These are phyloP conservation scores for Eilema depressum DNA, from an alignment of 2,888 invertebrate species.

Conservation along the genomic window DNA sequence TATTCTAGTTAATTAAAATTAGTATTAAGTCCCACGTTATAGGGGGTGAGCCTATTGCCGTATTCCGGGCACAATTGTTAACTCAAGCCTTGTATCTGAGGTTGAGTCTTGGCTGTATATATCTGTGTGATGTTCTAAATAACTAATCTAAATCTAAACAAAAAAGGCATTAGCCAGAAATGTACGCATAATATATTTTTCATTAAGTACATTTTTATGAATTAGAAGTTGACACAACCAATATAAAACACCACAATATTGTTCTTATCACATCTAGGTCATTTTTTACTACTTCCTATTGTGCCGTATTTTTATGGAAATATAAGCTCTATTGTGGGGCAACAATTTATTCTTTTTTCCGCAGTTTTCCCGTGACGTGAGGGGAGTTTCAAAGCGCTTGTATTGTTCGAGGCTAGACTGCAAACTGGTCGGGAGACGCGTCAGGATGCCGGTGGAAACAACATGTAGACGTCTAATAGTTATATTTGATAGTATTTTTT, in stretches of 20 bases:
- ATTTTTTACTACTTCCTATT: constrained; percentile 12
- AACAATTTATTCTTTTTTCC: constrained; percentile 23
- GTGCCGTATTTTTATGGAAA: constrained; percentile 20
- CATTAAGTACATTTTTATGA: background rate
- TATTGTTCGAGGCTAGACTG: constrained; percentile 22
- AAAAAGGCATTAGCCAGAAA: no score
- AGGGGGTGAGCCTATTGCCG: no score
- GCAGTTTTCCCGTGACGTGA: constrained; percentile 24
- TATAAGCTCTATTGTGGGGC: constrained; percentile 18
- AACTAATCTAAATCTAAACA: no score
- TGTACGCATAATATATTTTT: background rate
- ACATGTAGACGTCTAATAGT: constrained; percentile 7
- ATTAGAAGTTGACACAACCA: background rate
- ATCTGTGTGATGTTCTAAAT: no score
- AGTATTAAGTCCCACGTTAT: no score
- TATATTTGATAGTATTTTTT: background rate
- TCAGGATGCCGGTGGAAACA: constrained; percentile 9
- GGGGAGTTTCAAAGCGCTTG: constrained; percentile 17
- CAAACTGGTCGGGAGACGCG: constrained; percentile 16
- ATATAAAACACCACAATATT: background rate
- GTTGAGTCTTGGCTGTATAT: no score
- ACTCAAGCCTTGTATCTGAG: no score
- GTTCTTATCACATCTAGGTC: constrained; percentile 2
- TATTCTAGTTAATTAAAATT: no score
- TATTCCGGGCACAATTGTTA: no score